Base-by-base conservation (phyloP, 2,797 vertebrate genomes). In the Clarias pachynema region DNA sequence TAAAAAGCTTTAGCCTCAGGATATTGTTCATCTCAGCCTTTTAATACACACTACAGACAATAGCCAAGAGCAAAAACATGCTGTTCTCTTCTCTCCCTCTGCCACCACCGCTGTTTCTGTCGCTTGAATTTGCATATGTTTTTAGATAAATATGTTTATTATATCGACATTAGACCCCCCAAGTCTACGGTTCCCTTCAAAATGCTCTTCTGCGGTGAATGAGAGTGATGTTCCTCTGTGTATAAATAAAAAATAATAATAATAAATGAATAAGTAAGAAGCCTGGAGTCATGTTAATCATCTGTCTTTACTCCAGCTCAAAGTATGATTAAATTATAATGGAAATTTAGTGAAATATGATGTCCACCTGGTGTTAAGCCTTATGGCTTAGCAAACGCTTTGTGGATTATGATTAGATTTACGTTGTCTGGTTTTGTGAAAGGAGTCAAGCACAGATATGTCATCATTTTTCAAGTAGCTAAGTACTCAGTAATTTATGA, bases 1-100 rank as follows among this genome's bases (percentile, higher is more conserved):
- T 18, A 77, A 87, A 75, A 81, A 56, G 57, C 68, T 74, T 37
- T 49, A 53, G 81, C 81, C 66, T 73, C 65, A 20, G 84, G 79
- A 66, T 6, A 26, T 65, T 14, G 29, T n/a, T 86, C 65, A 40
- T 44, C 80, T 40, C 8, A 24, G 79, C 59, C 72, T 86, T 66
- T 79, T 85, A 79, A 6, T 29, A 49, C 34, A 34, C 12, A 69
- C 62, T 59, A 40, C 4, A 75, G 74, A 56, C 15, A 49, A 44
- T 20, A 59, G 69, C 59, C 62, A 9, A 15, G 65, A 63, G 80
- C n/a, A 22, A 34, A 49, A 79, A 14, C 69, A 31, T 9, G 16
- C 29, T 0, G 34, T 44, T 68, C 20, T 44, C 2, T 7, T 49
- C 44, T 68, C 26, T 53, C 49, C 8, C 18, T 8, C 29, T 8